Base-by-base conservation (phyloP, 2,113 vertebrate species). In the Columba janthina region DNA sequence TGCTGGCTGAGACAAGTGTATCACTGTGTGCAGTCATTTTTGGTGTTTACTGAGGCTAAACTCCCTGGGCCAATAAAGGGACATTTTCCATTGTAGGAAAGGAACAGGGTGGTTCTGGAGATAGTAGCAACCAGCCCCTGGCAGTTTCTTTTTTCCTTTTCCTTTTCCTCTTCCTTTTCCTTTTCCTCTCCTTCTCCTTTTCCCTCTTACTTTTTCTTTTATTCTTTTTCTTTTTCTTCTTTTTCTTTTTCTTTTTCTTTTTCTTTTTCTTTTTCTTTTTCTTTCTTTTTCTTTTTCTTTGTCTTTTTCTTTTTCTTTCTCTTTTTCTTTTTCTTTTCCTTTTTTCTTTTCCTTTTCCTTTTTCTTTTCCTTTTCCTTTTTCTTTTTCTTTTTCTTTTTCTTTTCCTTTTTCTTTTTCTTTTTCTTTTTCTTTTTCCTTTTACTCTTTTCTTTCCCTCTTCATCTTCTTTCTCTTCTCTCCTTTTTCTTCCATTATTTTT, bases 1-100 rank as follows among this genome's bases (percentile, higher is more conserved):
- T 89, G 51, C 50, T 79, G 58, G 76, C 71, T 89, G 81, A 94
- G 81, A 79, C 62, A 85, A 91, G 51, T 36, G 42, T 85, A 80
- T 51, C 18, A 0, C 36, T 75, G 17, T 85, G 75, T 91, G 82
- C 51, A 80, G 48, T 74, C 51, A 84, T 91, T 95, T 88, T 86
- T 94, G 69, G 38, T 90, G 85, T 89, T 95, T 91, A 77, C 53
- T 32, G 56, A 93, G 71, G 75, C 71, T 90, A 96, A 93, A 90
- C 38, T 80, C 78, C 1, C 0, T 56, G 40, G 34, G 60, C 50
- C 44, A 62, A 44, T 73, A 73, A 70, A 85, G 64, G 64, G 64
- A 82, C 26, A 34, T 83, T 80, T 79, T 90, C 20, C 26, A 46
- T 56, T 76, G 29, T 31, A 79, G 64, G 67, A 61, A 73, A 87